Conservation (phyloP, 2,113 vertebrate genomes). For the Chloropsis cyanopogon region DNA sequence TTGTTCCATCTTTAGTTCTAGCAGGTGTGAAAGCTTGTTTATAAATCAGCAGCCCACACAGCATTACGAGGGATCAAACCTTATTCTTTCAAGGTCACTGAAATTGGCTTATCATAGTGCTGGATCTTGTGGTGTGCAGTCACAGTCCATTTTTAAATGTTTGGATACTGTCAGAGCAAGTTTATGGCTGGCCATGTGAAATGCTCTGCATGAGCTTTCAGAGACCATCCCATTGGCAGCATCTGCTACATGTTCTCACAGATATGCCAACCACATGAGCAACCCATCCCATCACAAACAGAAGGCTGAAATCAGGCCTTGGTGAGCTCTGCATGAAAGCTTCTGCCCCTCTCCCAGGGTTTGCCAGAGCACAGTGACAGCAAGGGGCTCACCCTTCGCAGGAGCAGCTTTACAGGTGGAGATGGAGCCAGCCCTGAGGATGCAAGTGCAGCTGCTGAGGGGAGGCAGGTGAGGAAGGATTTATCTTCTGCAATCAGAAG, state of each 20-base stretch:
- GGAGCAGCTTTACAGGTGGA: background rate
- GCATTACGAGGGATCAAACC: background rate
- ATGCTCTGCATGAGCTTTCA: background rate
- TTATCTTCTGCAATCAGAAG: background rate
- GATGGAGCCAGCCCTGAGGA: background rate
- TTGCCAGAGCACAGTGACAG: background rate
- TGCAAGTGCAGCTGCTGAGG: background rate
- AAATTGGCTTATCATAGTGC: background rate
- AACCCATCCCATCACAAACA: background rate
- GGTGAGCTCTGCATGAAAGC: background rate
- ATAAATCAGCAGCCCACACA: background rate
- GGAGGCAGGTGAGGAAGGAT: background rate
- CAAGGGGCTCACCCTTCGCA: background rate
- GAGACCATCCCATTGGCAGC: background rate
- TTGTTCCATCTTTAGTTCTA: background rate
- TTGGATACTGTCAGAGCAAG: background rate
- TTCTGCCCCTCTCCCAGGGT: background rate
- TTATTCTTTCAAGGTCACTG: background rate
- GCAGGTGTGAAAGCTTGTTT: background rate
- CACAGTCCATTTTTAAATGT: background rate
- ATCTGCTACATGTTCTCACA: background rate
- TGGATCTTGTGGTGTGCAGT: background rate
- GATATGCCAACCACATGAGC: rapidly evolving
- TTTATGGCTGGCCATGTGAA: background rate
- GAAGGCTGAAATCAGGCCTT: background rate